A percentile compares a stretch with the other conserved stretches of the same genome.
These are phyloP conservation scores for Poeciliopsis retropinna DNA, from an alignment of 2,113 vertebrate species.

Conservation along the genomic window DNA sequence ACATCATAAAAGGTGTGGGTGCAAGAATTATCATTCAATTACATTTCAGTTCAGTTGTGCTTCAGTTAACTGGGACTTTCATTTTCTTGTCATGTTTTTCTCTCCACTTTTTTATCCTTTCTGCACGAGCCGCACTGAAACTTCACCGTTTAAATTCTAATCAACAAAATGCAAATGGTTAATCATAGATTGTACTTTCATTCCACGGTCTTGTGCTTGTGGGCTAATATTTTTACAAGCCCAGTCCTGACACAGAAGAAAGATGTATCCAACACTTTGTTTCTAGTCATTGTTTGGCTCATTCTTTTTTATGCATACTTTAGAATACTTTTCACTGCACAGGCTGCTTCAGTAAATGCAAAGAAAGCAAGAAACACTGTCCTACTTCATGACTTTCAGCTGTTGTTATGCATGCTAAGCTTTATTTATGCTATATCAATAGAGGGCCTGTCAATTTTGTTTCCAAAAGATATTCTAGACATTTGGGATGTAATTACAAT, in stretches of 20 bases:
- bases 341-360: slow-evolving; percentile 16
- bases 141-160: too few species aligned
- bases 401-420: slow-evolving; percentile 69
- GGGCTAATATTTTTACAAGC: slow-evolving; percentile 27
- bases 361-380: slow-evolving; percentile 73
- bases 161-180: too few species aligned
- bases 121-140: too few species aligned
- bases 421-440: slow-evolving; percentile 37
- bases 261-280: slow-evolving; percentile 33
- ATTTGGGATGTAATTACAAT: slow-evolving; percentile 42
- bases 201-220: slow-evolving; percentile 25
- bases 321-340: slow-evolving; percentile 61
- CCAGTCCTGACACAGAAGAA: slow-evolving; percentile 48
- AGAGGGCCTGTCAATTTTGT: slow-evolving; percentile 7
- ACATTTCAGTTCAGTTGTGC: too few species aligned
- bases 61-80: too few species aligned
- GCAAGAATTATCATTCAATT: too few species aligned
- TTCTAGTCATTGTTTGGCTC: slow-evolving; percentile 59
- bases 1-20: too few species aligned
- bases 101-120: too few species aligned
- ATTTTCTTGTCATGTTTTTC: too few species aligned
- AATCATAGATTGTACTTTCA: slow-evolving; percentile 44
- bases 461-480: slow-evolving; percentile 40
- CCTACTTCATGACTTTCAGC: slow-evolving; percentile 70
- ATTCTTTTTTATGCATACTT: slow-evolving; percentile 63